phyloP scores from a whole-genome alignment of 2,797 vertebrate genomes.

The Malurus splendens region DNA sequence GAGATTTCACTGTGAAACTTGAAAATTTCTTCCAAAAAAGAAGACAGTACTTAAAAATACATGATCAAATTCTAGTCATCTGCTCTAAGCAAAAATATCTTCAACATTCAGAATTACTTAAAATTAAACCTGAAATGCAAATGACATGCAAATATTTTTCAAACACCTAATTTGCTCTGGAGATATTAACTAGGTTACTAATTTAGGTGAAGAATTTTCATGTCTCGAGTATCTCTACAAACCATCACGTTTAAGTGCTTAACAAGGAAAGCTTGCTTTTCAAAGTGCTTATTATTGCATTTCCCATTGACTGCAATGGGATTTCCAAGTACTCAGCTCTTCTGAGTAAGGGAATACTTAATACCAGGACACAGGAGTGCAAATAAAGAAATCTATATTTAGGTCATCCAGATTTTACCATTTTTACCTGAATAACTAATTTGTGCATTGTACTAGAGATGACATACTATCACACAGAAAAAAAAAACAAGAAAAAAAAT shows the following conservation, averaged over 20 bases:
- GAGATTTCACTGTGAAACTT: not conserved
- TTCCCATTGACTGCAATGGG: slow-evolving; percentile 14
- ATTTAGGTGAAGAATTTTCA: slow-evolving; percentile 20
- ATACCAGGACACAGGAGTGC: not conserved
- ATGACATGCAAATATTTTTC: not conserved
- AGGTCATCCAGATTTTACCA: slow-evolving; percentile 5
- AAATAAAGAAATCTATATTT: not conserved
- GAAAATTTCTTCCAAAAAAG: not conserved
- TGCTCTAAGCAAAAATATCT: not conserved
- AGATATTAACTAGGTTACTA: slow-evolving; percentile 15
- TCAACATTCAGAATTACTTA: not conserved
- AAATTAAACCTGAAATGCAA: not conserved
- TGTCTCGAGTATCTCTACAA: not conserved
- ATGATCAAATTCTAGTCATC: not conserved
- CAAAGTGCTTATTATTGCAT: slow-evolving; percentile 28
- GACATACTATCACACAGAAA: not conserved
- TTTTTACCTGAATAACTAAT: not conserved
- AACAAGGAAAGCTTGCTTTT: slow-evolving; percentile 16
- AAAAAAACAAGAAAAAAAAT: not conserved
- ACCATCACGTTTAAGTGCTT: not conserved
- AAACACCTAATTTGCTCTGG: not conserved
- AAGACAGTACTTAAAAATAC: not conserved
- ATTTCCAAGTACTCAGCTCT: slow-evolving; percentile 33
- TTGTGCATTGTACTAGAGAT: not conserved
- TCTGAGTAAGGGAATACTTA: slow-evolving; percentile 29